These are phyloP conservation scores for Meriones unguiculatus DNA, from an alignment of 2,113 vertebrate genomes.

Conservation along the genomic window DNA sequence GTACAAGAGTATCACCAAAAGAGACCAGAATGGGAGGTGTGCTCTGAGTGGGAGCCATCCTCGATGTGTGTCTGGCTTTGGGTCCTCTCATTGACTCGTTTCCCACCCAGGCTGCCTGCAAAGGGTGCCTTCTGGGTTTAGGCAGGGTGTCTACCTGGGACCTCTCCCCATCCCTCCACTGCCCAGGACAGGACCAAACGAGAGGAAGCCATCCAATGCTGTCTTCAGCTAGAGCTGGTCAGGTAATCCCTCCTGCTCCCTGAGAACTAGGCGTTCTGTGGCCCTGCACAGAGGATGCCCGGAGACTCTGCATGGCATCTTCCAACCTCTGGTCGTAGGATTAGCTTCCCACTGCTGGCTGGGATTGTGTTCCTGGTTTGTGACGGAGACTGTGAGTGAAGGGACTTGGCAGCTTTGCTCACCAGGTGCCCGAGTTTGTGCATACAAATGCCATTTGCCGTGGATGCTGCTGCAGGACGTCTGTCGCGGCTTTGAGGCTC, in stretches of 20 bases:
- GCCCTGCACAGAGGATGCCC: background rate
- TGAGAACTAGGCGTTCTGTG: background rate
- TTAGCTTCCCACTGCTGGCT: background rate
- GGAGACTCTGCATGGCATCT: background rate
- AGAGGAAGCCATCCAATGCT: background rate
- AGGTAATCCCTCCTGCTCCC: background rate
- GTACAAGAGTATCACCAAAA: background rate
- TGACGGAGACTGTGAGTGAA: background rate
- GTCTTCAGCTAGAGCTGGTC: background rate
- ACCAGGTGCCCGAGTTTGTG: background rate
- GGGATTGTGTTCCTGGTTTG: background rate
- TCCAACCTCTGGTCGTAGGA: background rate
- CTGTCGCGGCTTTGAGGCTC: background rate
- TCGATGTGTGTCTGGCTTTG: background rate
- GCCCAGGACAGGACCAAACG: background rate
- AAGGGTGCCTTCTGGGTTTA: accelerated
- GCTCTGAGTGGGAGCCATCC: too few species aligned
- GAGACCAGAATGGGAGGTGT: background rate
- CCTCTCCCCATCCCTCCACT: background rate
- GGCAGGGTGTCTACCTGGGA: background rate
- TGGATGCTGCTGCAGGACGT: accelerated
- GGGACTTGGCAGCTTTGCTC: background rate
- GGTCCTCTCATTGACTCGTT: background rate
- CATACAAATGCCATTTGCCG: background rate
- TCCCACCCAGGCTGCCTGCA: background rate